phyloP scores from a whole-genome alignment of 2,888 invertebrate species.

The Agonopterix heracliana region DNA sequence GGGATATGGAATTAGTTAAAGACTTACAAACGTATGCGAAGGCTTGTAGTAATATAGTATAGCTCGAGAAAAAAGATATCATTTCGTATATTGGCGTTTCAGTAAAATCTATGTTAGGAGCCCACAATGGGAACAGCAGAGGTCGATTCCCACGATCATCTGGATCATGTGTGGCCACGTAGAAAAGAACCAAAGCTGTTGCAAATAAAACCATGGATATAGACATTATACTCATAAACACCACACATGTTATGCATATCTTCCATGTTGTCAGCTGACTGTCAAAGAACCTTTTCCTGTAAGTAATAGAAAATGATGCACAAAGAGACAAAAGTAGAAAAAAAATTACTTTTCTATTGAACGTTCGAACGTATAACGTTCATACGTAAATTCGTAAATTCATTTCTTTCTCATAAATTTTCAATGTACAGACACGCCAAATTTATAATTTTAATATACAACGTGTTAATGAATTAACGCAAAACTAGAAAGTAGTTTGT shows the following conservation, averaged over 20 bases:
- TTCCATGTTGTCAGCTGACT: conserved; percentile 43
- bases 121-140: conserved; percentile 44
- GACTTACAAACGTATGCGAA: conserved; percentile 46
- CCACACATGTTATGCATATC: conserved; percentile 23
- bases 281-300: conserved; percentile 38
- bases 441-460: too few species aligned
- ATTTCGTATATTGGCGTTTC: conserved; percentile 41
- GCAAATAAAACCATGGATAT: conserved; percentile 26
- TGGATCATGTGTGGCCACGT: conserved; percentile 21
- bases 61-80: conserved; percentile 29
- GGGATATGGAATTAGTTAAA: neutral
- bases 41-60: conserved; percentile 22
- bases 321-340: too few species aligned
- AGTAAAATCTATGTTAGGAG: conserved; percentile 31
- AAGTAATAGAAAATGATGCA: conserved; percentile 11
- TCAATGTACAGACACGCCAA: too few species aligned
- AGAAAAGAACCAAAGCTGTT: conserved; percentile 22
- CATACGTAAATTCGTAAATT: too few species aligned
- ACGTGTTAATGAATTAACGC: too few species aligned
- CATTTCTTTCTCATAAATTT: too few species aligned
- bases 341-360: too few species aligned
- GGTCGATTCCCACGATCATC: conserved; percentile 27
- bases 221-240: conserved; percentile 21
- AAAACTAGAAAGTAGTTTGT: too few species aligned
- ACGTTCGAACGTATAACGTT: too few species aligned